phyloP scores from a whole-genome alignment of 92 coral and sea anemone species.

The Bergia puertoricense region DNA sequence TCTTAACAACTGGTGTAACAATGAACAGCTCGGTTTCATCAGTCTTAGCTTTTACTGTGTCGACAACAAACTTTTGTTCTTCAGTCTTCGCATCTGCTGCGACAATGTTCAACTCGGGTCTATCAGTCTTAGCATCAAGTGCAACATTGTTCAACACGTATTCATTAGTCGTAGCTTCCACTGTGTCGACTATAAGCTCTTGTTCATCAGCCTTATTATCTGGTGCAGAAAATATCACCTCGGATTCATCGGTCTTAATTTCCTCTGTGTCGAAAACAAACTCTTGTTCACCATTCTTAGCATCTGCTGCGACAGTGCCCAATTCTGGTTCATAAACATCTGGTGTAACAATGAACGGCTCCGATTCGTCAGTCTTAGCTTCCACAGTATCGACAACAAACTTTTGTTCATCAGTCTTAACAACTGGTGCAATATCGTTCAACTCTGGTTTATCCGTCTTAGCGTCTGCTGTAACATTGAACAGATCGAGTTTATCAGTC shows the following conservation, averaged over 20 bases:
- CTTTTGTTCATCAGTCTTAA: neutral
- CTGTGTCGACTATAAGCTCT: neutral
- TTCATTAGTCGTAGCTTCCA: neutral
- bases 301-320: neutral
- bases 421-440: neutral
- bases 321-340: neutral
- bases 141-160: neutral
- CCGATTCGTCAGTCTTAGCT: neutral
- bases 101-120: neutral
- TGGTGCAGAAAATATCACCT: neutral
- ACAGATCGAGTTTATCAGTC: neutral
- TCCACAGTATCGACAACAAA: neutral
- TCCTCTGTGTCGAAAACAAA: neutral
- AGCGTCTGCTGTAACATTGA: neutral
- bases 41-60: neutral
- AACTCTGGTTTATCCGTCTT: neutral
- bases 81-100: neutral
- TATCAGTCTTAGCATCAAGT: neutral
- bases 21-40: neutral
- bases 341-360: neutral
- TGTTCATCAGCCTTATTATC: neutral
- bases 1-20: neutral
- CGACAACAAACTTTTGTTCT: neutral
- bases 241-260: neutral
- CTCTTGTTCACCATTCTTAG: neutral